Base-by-base conservation (phyloP, 2,888 invertebrate genomes). In the Eupelmus urozonus region DNA sequence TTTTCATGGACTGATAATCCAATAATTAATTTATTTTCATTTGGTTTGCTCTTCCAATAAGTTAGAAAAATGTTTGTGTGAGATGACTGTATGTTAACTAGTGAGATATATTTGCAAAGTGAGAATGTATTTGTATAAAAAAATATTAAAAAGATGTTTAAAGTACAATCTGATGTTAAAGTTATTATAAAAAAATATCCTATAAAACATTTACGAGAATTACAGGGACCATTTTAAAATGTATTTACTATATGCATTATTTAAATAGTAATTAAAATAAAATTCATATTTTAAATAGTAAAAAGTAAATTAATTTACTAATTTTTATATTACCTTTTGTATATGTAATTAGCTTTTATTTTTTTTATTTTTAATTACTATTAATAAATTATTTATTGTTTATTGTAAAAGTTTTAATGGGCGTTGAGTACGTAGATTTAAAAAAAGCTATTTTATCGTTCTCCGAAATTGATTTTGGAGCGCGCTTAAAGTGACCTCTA, bases 81-180 rank as follows among this genome's bases (percentile, higher is more conserved):
- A 81, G 65, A 74, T 67, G 73, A 62, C 42, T 55, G 74, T 70
- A 79, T 78, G 71, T 76, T 83, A 82, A 80, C 66, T 79, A 82
- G 76, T 70, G 76, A 74, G 70, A 85, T 81, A 82, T 84, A 84
- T 83, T 84, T 87, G 85, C 76, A 83, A 83, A 80, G 87, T 82
- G 82, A 83, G 86, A 82, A 83, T 87, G 87, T 85, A 84, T 86
- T 86, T 87, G 84, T 87, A 86, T 83, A 85, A 81, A 81, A 82
- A 79, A 82, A 82, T 59, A 73, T 62, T 78, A 67, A 78, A 81
- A 82, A 70, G 55, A 75, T 63, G 73, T 76, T 81, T 77, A 74
- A 81, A 80, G 69, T 45, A 73, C 29, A 77, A 57, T 3, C 3
- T 34, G 3, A 34, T 34, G 5, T 34, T 34, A 5, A 5, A 34